Conservation (phyloP, 2,797 vertebrate species). For the Thripadectes ignobilis region DNA sequence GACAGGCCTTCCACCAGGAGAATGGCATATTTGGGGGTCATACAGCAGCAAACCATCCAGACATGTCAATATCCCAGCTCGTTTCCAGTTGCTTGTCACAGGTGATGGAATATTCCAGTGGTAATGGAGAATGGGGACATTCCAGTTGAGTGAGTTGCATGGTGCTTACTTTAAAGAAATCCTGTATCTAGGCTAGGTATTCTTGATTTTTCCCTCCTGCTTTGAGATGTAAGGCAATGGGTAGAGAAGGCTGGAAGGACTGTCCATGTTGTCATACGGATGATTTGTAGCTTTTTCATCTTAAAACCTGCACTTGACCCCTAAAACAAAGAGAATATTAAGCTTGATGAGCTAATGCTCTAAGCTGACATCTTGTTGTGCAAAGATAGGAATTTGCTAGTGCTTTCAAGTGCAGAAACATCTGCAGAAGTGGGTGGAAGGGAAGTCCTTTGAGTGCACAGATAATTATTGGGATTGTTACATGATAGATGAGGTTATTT, state of each 20-base stretch:
- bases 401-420: neutral
- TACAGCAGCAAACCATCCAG: neutral
- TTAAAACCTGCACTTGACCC: neutral
- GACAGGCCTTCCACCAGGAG: neutral
- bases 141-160: neutral
- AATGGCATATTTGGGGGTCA: neutral
- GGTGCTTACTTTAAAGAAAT: neutral
- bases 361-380: neutral
- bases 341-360: neutral
- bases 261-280: neutral
- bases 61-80: neutral
- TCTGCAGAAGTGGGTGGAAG: slow-evolving; percentile 28
- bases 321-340: neutral
- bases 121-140: neutral
- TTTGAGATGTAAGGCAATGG: neutral
- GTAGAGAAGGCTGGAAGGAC: neutral
- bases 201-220: neutral
- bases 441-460: neutral
- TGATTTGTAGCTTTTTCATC: neutral
- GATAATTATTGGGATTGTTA: slow-evolving; percentile 19
- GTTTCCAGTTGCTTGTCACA: neutral
- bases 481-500: slow-evolving; percentile 9
- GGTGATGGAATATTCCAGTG: neutral
- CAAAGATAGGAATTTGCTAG: neutral
- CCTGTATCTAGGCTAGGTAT: neutral